Percentiles rank a stretch among this genome's conserved stretches.
These are phyloP conservation scores for Psittacula echo DNA, from an alignment of 2,797 vertebrate genomes.

Conservation along the genomic window DNA sequence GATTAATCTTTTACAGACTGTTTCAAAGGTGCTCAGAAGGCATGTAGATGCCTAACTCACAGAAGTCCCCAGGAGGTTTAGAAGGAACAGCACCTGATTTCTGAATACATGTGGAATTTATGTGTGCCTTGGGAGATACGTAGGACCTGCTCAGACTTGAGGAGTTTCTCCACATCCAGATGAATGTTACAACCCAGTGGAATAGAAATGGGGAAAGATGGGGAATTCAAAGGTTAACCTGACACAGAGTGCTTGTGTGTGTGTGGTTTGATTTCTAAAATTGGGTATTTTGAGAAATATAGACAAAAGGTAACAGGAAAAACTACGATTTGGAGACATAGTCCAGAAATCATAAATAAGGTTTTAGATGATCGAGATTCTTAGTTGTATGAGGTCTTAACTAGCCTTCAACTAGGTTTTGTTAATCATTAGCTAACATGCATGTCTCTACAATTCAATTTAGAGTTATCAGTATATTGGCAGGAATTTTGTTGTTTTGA, in stretches of 20 bases:
- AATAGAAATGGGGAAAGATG: background rate
- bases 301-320: background rate
- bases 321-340: background rate
- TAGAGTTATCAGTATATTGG: background rate
- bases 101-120: background rate
- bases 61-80: background rate
- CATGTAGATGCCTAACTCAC: background rate
- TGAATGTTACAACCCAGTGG: background rate
- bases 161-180: background rate
- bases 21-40: background rate
- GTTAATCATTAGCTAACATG: background rate
- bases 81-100: background rate
- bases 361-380: fast-evolving
- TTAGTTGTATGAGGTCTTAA: background rate
- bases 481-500: background rate
- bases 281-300: background rate
- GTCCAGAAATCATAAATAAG: background rate
- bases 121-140: background rate
- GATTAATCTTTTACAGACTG: background rate
- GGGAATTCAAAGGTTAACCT: background rate
- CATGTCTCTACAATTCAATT: background rate
- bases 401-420: background rate
- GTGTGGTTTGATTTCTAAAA: background rate
- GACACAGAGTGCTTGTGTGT: fast-evolving
- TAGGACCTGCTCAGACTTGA: background rate